Evolutionary conservation across 2,797 vertebrate species (phyloP).

Genomic region (Potorous gilbertii): DNA sequence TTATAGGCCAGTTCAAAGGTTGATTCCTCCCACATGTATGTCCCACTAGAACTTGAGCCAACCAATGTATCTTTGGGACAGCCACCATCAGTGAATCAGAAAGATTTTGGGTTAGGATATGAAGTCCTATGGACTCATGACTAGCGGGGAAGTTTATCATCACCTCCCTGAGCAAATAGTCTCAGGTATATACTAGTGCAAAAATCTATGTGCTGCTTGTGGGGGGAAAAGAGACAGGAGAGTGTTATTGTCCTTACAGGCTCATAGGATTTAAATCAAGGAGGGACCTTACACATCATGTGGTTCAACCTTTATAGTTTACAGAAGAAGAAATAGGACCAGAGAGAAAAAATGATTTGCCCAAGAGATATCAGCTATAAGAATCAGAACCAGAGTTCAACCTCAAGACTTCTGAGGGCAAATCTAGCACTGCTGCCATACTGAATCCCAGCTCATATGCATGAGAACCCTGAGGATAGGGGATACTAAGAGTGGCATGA

Average conservation of each 20-base stretch:
- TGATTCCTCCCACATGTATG: background rate
- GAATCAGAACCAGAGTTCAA: background rate
- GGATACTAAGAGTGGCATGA: background rate
- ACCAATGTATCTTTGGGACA: background rate
- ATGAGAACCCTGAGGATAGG: background rate
- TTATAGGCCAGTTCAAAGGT: background rate
- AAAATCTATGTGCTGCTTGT: background rate
- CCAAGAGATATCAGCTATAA: background rate
- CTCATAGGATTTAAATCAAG: background rate
- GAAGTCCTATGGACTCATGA: background rate
- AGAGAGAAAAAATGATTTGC: background rate
- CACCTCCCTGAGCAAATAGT: background rate
- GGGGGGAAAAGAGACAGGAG: background rate
- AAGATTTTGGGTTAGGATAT: background rate
- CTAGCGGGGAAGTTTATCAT: background rate
- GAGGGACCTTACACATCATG: background rate
- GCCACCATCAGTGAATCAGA: background rate
- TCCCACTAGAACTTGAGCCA: background rate
- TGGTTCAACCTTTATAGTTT: background rate
- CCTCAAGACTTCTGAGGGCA: background rate
- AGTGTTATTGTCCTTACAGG: background rate
- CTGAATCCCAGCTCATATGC: background rate
- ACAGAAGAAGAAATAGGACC: background rate
- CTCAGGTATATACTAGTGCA: background rate
- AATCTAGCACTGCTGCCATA: background rate